Percentiles rank a stretch among this genome's conserved stretches.
Conservation (phyloP, 2,888 invertebrate species). For the Drosophila planitibia region DNA sequence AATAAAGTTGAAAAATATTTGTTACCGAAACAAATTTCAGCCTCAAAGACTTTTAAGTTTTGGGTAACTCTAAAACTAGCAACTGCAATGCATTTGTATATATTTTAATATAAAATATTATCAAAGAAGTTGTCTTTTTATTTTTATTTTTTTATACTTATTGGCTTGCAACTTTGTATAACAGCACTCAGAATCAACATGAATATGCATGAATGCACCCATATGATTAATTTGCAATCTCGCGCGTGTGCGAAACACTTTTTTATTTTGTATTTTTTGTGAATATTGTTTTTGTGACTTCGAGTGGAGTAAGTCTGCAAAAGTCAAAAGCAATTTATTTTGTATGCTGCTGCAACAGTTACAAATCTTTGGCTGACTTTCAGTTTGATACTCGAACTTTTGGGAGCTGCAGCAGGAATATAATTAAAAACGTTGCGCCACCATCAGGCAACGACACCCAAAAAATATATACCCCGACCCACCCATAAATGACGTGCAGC, state of each 20-base stretch:
- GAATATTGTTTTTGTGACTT: conserved; percentile 12
- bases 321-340: conserved; percentile 69
- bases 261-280: neutral
- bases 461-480: conserved; percentile 61
- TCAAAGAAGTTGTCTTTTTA: neutral
- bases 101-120: neutral
- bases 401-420: conserved; percentile 57
- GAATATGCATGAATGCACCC: conserved; percentile 26
- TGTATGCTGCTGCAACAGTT: conserved; percentile 29
- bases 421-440: conserved; percentile 76
- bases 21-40: neutral
- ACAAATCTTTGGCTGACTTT: conserved; percentile 45
- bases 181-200: conserved; percentile 25
- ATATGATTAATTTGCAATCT: conserved; percentile 36
- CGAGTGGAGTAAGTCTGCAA: conserved; percentile 15
- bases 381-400: conserved; percentile 49
- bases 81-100: neutral
- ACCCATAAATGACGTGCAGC: conserved; percentile 80
- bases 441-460: conserved; percentile 57
- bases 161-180: neutral
- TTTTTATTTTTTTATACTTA: neutral
- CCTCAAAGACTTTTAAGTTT: neutral
- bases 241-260: neutral
- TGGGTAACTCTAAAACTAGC: too few relatives aligned
- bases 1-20: neutral